Conservation (phyloP, 2,113 vertebrate species). For the Eulemur macaco region DNA sequence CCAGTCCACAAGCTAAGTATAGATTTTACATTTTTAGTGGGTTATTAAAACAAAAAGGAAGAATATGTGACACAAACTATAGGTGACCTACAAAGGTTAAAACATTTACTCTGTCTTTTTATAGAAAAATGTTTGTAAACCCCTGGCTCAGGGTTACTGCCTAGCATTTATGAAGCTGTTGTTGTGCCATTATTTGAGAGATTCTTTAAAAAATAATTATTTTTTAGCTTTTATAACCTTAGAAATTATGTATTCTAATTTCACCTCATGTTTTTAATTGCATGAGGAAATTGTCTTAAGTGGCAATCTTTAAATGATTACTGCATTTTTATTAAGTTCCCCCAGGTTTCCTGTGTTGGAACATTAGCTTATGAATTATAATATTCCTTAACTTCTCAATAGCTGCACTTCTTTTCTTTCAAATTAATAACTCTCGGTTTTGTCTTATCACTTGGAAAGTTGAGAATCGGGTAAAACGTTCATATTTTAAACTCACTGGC, state of each 20-base stretch:
- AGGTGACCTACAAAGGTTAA: not conserved
- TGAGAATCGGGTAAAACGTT: not conserved
- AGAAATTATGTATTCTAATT: not conserved
- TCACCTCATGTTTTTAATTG: not conserved
- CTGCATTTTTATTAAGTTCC: not conserved
- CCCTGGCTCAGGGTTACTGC: accelerated
- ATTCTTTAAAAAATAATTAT: not conserved
- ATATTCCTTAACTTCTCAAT: not conserved
- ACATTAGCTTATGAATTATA: not conserved
- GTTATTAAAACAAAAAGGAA: not conserved
- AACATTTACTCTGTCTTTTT: not conserved
- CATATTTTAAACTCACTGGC: not conserved
- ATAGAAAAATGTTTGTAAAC: not conserved
- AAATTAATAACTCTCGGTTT: not conserved
- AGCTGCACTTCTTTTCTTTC: not conserved
- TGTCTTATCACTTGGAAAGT: not conserved
- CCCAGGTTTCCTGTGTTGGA: not conserved
- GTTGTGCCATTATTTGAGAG: not conserved
- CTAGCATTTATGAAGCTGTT: not conserved
- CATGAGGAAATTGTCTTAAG: not conserved
- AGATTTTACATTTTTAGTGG: not conserved
- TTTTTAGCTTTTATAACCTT: slow-evolving; percentile 9
- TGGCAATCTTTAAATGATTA: not conserved
- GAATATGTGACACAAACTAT: not conserved
- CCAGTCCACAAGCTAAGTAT: not conserved